These are phyloP conservation scores for Galaxea fascicularis DNA, from an alignment of 92 coral and sea anemone species.

Conservation along the genomic window DNA sequence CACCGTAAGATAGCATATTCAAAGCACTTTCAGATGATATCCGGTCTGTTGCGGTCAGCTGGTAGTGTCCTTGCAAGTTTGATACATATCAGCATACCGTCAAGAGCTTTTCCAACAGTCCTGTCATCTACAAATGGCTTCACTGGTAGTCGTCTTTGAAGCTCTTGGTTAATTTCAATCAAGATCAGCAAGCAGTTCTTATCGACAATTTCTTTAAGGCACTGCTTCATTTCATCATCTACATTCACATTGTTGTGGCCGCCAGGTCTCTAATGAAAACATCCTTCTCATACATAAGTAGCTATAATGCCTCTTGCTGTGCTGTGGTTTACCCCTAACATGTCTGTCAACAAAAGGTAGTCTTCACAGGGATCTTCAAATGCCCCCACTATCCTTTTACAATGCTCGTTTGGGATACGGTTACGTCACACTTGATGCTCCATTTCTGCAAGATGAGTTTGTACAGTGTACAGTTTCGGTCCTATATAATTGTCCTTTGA, in stretches of 20 bases:
- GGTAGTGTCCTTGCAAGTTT: slow-evolving; percentile 54
- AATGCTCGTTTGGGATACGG: no score
- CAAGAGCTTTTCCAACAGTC: slow-evolving; percentile 42
- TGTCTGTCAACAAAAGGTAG: slow-evolving; percentile 55
- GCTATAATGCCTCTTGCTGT: slow-evolving; percentile 54
- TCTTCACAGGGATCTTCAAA: slow-evolving; percentile 55
- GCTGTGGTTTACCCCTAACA: slow-evolving; percentile 25
- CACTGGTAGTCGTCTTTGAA: no score
- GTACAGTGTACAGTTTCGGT: no score
- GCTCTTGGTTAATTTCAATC: no score
- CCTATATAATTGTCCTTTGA: no score
- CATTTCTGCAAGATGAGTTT: no score
- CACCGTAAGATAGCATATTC: slow-evolving; percentile 46
- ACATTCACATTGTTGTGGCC: slow-evolving; percentile 61
- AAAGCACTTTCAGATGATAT: slow-evolving; percentile 35
- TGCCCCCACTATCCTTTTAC: no score
- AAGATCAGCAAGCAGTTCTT: no score
- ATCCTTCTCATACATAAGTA: slow-evolving; percentile 48
- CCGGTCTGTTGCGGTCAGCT: slow-evolving; percentile 58
- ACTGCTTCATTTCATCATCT: slow-evolving; percentile 70
- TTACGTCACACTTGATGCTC: no score
- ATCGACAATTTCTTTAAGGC: slow-evolving; percentile 69
- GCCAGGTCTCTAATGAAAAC: slow-evolving; percentile 48
- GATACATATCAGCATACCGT: no score
- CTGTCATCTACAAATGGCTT: slow-evolving; percentile 58